Evolutionary conservation across 2,888 invertebrate genomes (phyloP).

Genomic region (Agrotis ipsilon): DNA sequence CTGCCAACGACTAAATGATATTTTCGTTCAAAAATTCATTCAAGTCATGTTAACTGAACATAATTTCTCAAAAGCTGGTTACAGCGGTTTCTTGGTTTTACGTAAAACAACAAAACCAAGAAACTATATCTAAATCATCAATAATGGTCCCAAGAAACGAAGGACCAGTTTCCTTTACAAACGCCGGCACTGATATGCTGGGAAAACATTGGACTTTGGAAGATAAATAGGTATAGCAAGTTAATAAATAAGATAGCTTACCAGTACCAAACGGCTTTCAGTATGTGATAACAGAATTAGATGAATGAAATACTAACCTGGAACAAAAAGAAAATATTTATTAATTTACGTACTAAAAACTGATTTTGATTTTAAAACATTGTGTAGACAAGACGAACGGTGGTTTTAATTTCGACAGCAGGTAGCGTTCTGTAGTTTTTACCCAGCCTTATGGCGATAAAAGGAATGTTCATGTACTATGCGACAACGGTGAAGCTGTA

Average conservation of each 20-base stretch:
- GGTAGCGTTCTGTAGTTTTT: too few species aligned
- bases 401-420: too few species aligned
- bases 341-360: background rate
- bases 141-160: constrained; percentile 24
- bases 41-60: background rate
- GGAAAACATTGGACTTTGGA: constrained; percentile 5
- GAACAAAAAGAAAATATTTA: constrained; percentile 27
- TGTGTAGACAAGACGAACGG: background rate
- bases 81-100: constrained; percentile 4
- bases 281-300: constrained; percentile 2
- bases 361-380: background rate
- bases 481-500: too few species aligned
- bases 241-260: constrained; percentile 43
- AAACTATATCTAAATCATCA: constrained; percentile 39
- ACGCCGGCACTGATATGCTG: constrained; percentile 31
- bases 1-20: too few species aligned
- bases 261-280: constrained; percentile 35
- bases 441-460: too few species aligned
- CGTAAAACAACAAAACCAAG: background rate
- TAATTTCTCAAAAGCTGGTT: background rate
- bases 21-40: too few species aligned
- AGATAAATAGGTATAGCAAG: constrained; percentile 21
- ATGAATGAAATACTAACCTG: constrained; percentile 49
- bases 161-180: constrained; percentile 49
- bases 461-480: too few species aligned